Base-by-base conservation (phyloP, 1,140 invertebrate species). In the Lanistes nyassanus region DNA sequence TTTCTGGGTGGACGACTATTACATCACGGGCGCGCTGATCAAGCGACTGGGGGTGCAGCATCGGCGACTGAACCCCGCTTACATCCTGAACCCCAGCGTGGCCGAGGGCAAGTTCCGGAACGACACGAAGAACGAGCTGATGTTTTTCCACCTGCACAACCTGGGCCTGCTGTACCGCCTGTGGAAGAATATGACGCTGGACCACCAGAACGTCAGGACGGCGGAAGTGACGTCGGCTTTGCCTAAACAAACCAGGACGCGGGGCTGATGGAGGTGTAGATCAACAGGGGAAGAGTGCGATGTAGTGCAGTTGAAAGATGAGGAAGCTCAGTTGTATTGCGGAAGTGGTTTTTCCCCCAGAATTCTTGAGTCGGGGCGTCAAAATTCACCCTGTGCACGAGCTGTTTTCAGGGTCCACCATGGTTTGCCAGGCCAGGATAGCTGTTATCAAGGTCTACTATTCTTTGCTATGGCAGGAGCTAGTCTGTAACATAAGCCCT, bases 1-100 rank as follows among this genome's bases (percentile, higher is more conserved):
- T 58, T 88, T 90, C 74, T 90, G 88, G 87, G 83, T 90, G 60
- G 89, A 90, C 74, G 89, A 90, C 76, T 87, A 86, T 60, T 90
- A 89, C 69, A 78, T 89, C 19, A 90, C 88, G 2, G 89, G 89
- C 16, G 62, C 88, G n/a, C 73, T 90, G n/a, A 77, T 84, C 11
- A 80, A 79, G 34, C 73, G 71, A 34, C 65, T 86, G 23, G 72
- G 74, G 11, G 67, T 83, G 2, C 79, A 79, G 39, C 82, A 86
- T 47, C 67, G 70, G 53, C 70, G 77, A 13, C 75, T 81, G 7
- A 85, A 85, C 75, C 42, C 74, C 31, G 81, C 79, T 56, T 85
- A 84, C 69, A 71, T 80, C 37, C 76, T 85, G 7, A 81, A 83
- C 69, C 73, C 74, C 34, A 74, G 69, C 34, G 68, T 79, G 65